phyloP scores from a whole-genome alignment of 2,797 vertebrate species.

The Oryzias sinensis region DNA sequence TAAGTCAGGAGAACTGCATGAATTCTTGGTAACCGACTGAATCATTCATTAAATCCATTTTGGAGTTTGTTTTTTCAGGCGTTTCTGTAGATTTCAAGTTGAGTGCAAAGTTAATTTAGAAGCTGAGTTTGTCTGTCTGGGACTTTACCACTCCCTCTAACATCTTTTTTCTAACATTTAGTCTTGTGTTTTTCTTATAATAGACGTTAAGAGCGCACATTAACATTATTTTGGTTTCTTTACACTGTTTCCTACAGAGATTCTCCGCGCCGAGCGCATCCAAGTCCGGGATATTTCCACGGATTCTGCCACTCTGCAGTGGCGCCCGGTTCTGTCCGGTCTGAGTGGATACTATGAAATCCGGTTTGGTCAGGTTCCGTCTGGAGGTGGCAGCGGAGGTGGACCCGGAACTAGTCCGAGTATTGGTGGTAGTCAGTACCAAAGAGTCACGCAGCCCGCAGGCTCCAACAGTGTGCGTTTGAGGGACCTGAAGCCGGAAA shows the following conservation, averaged over 20 bases:
- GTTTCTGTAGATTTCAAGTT: slow-evolving; percentile 67
- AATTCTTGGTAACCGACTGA: slow-evolving; percentile 1
- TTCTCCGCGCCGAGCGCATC: slow-evolving; percentile 83
- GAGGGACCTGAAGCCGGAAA: slow-evolving; percentile 78
- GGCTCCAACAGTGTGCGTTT: slow-evolving; percentile 74
- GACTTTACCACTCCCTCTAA: slow-evolving; percentile 33
- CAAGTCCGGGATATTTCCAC: slow-evolving; percentile 81
- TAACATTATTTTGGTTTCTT: slow-evolving; percentile 3
- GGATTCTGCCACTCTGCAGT: slow-evolving; percentile 81
- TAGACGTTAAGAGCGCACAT: not conserved
- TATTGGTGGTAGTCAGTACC: slow-evolving; percentile 41
- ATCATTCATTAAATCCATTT: slow-evolving; percentile 30
- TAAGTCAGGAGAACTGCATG: slow-evolving; percentile 7
- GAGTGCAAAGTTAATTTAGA: slow-evolving; percentile 38
- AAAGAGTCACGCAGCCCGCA: slow-evolving; percentile 70
- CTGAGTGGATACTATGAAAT: slow-evolving; percentile 83
- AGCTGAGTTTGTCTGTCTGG: slow-evolving; percentile 48
- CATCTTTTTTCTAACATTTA: slow-evolving; percentile 16
- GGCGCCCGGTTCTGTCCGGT: slow-evolving; percentile 82
- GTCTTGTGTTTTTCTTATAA: not conserved
- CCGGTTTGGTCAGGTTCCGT: slow-evolving; percentile 66
- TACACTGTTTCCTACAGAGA: slow-evolving; percentile 68
- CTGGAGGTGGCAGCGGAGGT: slow-evolving; percentile 10
- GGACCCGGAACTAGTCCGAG: slow-evolving; percentile 71
- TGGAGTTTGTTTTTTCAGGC: slow-evolving; percentile 44